Base-by-base conservation (phyloP, 92 coral and sea anemone species). In the Palythoa heliodiscus region DNA sequence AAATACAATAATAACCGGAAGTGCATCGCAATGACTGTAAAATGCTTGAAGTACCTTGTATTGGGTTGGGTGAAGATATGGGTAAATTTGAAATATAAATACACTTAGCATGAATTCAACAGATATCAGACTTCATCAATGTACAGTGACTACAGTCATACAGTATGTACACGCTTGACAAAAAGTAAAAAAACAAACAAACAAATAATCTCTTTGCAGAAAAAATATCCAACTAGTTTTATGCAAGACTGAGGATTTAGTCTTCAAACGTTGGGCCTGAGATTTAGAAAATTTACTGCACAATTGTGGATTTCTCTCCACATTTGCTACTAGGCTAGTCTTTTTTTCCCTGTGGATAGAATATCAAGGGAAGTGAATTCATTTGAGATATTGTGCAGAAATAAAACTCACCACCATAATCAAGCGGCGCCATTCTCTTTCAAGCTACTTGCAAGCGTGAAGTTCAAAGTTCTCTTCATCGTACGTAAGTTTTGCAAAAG, bases 1-100 rank as follows among this genome's bases (percentile, higher is more conserved):
- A 58, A 50, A 50, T 53, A 29, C 39, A 76, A 66, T 80, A 80
- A 63, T 12, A 80, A 66, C 39, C 74, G 84, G 84, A 80, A 80
- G 47, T 20, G 20, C 12, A 43, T 67, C 66, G 47, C 39, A 80
- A 24, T 40, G 40, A 80, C 60, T 11, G 84, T 80, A 43, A 80
- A 50, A 80, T 64, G 52, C 37, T 43, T 67, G 84, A 67, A 80
- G 75, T 37, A 43, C 20, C 35, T 53, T 15, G 23, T 64, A 80
- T 80, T 63, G 84, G 35, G 39, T 52, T 12, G 52, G 47, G 24
- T 13, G 9, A 29, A 29, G 35, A 29, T 29, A 29, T 29, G 35
- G 35, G 25, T 55, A 29, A 29, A 53, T 25, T 48, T n/a, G 25
- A 14, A 76, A 0, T 43, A 3, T 29, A 43, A 24, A n/a, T 25